A percentile compares a stretch with the other conserved stretches of the same genome.
Conservation (phyloP, 2,797 vertebrate genomes). For the Oreochromis grahami region DNA sequence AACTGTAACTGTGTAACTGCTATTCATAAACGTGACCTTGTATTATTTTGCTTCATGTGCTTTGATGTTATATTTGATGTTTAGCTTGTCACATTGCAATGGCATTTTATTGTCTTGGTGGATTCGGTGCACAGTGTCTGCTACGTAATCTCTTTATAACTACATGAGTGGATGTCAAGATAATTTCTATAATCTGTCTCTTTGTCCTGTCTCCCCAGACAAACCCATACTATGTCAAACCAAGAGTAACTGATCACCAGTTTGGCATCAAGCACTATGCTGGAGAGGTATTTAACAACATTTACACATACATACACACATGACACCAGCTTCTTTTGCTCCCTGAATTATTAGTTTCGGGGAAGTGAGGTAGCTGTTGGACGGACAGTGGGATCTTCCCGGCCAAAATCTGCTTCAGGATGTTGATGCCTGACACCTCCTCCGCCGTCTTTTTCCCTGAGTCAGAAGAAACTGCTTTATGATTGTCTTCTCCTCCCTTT, state of each 20-base stretch:
- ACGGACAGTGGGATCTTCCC: not conserved
- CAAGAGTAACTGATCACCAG: conserved; percentile 88
- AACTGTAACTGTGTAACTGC: not conserved
- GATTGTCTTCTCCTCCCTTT: not conserved
- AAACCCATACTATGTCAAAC: conserved; percentile 90
- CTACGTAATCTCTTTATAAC: not conserved
- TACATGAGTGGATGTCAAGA: not conserved
- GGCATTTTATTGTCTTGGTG: not conserved
- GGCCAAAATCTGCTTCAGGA: conserved; percentile 30
- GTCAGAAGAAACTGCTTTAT: conserved; percentile 13
- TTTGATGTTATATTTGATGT: not conserved
- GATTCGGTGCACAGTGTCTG: not conserved
- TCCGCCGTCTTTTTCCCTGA: conserved; percentile 7
- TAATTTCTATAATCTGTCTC: not conserved
- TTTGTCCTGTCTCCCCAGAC: conserved; percentile 69
- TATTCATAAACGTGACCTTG: not conserved
- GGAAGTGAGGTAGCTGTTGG: conserved; percentile 17
- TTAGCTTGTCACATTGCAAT: not conserved
- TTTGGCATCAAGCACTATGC: conserved; percentile 95
- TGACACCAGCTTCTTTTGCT: not conserved
- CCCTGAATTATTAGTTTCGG: not conserved
- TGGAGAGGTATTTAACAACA: conserved; percentile 82
- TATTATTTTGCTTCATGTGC: not conserved
- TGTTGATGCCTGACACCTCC: not conserved
- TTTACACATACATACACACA: not conserved